Conservation (phyloP, 2,797 vertebrate species). For the Sebastiscus tertius region DNA sequence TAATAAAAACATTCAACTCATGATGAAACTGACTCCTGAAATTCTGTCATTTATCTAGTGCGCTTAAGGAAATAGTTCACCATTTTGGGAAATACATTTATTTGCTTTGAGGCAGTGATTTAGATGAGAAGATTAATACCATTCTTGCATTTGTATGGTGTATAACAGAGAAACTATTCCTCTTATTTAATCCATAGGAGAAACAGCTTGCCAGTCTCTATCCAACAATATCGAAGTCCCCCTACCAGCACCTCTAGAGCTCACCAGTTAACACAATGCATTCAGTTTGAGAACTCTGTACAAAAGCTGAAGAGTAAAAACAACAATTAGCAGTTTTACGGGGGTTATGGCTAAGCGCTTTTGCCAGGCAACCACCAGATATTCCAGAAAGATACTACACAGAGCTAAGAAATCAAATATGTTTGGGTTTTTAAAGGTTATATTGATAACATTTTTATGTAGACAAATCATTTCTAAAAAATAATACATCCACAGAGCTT, state of each 20-base stretch:
- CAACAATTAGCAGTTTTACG: neutral
- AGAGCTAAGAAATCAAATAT: neutral
- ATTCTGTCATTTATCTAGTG: constrained; percentile 2
- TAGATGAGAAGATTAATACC: neutral
- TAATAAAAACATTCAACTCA: constrained; percentile 61
- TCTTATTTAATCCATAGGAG: neutral
- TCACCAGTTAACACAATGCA: neutral
- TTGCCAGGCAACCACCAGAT: neutral
- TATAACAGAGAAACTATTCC: neutral
- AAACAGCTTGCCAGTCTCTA: neutral
- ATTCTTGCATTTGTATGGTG: neutral
- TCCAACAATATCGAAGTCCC: neutral
- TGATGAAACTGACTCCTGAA: constrained; percentile 29
- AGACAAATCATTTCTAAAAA: no score
- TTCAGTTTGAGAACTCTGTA: neutral
- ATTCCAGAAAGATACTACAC: neutral
- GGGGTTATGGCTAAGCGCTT: neutral
- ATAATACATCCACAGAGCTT: no score
- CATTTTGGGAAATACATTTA: neutral
- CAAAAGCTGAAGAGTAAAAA: neutral
- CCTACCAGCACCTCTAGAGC: neutral
- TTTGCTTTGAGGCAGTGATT: neutral
- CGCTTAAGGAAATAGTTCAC: neutral
- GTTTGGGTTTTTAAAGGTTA: neutral
- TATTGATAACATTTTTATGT: no score